Evolutionary conservation across 2,113 vertebrate genomes (phyloP).

Genomic region (Sterna hirundo): DNA sequence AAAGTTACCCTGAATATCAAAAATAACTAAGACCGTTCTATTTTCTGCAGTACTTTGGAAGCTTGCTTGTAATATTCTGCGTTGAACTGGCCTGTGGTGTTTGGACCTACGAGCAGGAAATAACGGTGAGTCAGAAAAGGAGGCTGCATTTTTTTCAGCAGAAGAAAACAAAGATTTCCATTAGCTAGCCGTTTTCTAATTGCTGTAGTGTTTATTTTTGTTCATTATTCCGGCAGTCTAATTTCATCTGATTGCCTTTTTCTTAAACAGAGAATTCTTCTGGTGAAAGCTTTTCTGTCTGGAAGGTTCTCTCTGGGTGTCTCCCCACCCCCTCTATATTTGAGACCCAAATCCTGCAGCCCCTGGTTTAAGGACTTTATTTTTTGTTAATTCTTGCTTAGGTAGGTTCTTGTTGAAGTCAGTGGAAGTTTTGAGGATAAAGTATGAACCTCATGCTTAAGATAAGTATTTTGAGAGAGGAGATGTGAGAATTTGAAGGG

Average conservation of each 20-base stretch:
- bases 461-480: not conserved
- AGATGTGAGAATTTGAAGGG: not conserved
- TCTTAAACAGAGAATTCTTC: not conserved
- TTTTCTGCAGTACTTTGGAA: slow-evolving; percentile 90
- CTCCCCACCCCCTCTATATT: not conserved
- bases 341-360: not conserved
- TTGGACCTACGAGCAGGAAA: slow-evolving; percentile 94
- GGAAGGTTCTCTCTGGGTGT: not conserved
- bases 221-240: not conserved
- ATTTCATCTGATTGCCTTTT: not conserved
- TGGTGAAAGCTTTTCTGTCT: not conserved
- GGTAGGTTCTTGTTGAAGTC: not conserved
- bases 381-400: not conserved
- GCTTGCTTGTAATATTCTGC: slow-evolving; percentile 94
- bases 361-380: not conserved
- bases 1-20: not conserved
- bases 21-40: slow-evolving; percentile 23
- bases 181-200: slow-evolving; percentile 30
- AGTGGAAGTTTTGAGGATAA: not conserved
- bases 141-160: not conserved
- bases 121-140: slow-evolving; percentile 75
- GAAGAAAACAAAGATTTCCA: not conserved
- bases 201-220: slow-evolving; percentile 24
- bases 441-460: not conserved
- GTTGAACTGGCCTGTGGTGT: slow-evolving; percentile 93